Base-by-base conservation (phyloP, 1,140 invertebrate species). In the Leptinotarsa undecemlineata region DNA sequence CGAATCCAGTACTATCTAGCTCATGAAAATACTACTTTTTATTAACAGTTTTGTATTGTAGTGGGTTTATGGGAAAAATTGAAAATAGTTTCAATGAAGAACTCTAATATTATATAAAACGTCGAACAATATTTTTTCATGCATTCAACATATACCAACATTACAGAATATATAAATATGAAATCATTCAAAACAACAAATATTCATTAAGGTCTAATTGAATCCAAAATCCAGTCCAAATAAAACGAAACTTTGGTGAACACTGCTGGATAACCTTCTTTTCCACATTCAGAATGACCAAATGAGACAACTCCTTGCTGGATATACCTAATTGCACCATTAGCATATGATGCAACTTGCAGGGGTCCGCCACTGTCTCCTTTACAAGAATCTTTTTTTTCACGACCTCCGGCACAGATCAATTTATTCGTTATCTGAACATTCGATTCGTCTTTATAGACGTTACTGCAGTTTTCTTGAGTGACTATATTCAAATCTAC, bases 211-310 rank as follows among this genome's bases (percentile, higher is more conserved):
- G 74, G 73, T 48, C 48, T 78, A 23, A 78, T 76, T n/a, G 42
- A 74, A 66, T 78, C 73, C 15, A 78, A 33, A 23, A 78, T 74
- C 91, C 91, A 93, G 51, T 91, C 86, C 81, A 92, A 84, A 72
- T 91, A 92, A 72, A 88, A 85, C 0, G 84, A 80, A 0, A 92
- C 83, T n/a, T 86, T 86, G 0, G 91, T 90, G 77, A 92, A 92
- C 2, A 92, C 89, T 0, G 89, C 90, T 4, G 91, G 91, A 48
- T 84, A 85, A 2, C 87, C 88, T 20, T 85, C 83, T 0, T 84
- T 79, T 0, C 89, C 91, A 76, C 88, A 89, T 15, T 80, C 77
- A 8, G 71, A 79, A 1, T 87, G 86, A 42, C 88, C 88, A 81
- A 87, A 87, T 19, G 87, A 88, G 0, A 89, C 88, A 42, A 89